Base-by-base conservation (phyloP, 1,140 invertebrate species). In the Drosophila funebris region DNA sequence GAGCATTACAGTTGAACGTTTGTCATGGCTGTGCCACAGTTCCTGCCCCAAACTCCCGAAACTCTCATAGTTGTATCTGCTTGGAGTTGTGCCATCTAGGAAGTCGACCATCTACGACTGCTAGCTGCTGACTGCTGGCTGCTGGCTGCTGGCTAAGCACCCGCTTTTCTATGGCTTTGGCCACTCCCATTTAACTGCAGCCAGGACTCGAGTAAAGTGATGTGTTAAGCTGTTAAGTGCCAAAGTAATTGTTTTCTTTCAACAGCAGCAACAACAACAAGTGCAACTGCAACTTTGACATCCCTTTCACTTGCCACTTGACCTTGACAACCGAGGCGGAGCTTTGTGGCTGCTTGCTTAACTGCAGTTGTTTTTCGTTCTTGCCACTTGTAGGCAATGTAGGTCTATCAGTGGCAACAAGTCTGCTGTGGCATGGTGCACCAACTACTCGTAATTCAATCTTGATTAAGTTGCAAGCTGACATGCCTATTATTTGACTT, bases 201-300 rank as follows among this genome's bases (percentile, higher is more conserved):
- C 57, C 37, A 43, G 48, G 44, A 75, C 63, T 69, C 58, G 61
- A 61, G 57, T 58, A 78, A 78, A 78, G 67, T 87, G 82, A 89
- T 89, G 84, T 81, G 85, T 90, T 90, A 85, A 90, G 80, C 74
- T 90, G 87, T 80, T 90, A 90, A 90, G 88, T 90, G 87, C 73
- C 87, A 83, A 83, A 90, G 78, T 87, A 88, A 90, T 87, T 90
- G 87, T 90, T 90, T 90, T 90, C 88, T 87, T 90, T 90, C 87
- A 81, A 58, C 79, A 69, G 48, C 69, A 63, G 53, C 58, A 68
- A 18, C 64, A 48, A 27, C 56, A 66, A 36, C 50, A 69, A 20
- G 27, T 44, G 31, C 76, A 71, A 31, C 67, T 39, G 13, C 44
- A 29, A 57, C 36, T 61, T 68, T 71, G 77, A 67, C 82, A 63